Conservation (phyloP, 2,888 invertebrate genomes). For the Lithosia quadra region DNA sequence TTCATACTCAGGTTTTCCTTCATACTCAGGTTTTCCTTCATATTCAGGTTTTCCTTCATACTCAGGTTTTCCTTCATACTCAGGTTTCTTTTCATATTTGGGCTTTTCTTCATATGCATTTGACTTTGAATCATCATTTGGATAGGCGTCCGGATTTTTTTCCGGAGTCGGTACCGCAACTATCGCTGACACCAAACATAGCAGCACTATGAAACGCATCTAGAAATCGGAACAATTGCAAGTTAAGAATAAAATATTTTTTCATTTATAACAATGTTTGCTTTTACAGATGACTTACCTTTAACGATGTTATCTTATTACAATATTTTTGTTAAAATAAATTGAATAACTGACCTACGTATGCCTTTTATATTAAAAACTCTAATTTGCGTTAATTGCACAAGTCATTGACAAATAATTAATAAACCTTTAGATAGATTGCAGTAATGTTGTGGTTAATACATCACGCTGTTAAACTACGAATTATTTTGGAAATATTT, state of each 20-base stretch:
- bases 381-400: slow-evolving; percentile 34
- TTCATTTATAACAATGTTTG: background rate
- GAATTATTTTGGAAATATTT: slow-evolving; percentile 16
- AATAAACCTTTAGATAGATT: slow-evolving; percentile 37
- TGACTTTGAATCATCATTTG: background rate
- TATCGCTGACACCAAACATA: slow-evolving; percentile 58
- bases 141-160: background rate
- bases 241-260: background rate
- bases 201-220: slow-evolving; percentile 59
- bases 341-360: background rate
- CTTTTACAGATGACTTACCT: slow-evolving; percentile 6
- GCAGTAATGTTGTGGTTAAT: slow-evolving; percentile 26
- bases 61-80: background rate
- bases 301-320: background rate
- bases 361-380: slow-evolving; percentile 33
- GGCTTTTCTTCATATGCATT: background rate
- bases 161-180: slow-evolving; percentile 57
- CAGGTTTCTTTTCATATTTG: slow-evolving; percentile 13
- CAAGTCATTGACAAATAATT: slow-evolving; percentile 50
- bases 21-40: background rate
- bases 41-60: background rate
- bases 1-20: background rate
- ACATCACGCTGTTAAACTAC: background rate
- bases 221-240: slow-evolving; percentile 41
- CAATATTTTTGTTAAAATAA: background rate